Percentiles rank a stretch among this genome's conserved stretches.
These are phyloP conservation scores for Hiodon alosoides DNA, from an alignment of 2,113 vertebrate genomes.

Conservation along the genomic window DNA sequence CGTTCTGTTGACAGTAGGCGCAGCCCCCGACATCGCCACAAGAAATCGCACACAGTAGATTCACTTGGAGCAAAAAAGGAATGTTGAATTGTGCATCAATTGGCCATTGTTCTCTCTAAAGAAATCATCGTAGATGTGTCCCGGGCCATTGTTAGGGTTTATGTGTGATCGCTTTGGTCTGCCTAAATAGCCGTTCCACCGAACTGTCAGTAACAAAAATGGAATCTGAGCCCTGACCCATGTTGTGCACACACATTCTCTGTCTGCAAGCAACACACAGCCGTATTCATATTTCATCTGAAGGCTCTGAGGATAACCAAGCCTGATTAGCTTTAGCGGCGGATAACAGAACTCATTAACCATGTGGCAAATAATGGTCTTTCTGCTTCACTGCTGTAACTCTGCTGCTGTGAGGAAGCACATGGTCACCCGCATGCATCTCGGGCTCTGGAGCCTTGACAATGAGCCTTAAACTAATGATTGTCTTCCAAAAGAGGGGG, in stretches of 20 bases:
- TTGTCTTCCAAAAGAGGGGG: neutral
- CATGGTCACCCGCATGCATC: neutral
- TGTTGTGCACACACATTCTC: too few relatives aligned
- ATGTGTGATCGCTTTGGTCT: neutral
- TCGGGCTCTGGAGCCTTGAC: neutral
- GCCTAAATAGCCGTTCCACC: neutral
- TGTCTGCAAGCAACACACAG: neutral
- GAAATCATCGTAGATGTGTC: conserved; percentile 7
- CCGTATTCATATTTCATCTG: conserved; percentile 10
- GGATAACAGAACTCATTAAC: conserved; percentile 34
- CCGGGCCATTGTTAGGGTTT: neutral
- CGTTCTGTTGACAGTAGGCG: neutral
- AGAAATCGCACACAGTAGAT: neutral
- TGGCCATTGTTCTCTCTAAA: neutral
- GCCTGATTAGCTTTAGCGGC: conserved; percentile 33
- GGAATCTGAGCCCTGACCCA: neutral
- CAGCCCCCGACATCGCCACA: neutral
- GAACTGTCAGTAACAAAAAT: neutral
- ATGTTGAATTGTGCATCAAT: neutral
- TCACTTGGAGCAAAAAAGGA: neutral
- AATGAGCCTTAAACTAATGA: conserved; percentile 1
- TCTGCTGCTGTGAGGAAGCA: too few relatives aligned
- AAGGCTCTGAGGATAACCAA: conserved; percentile 14
- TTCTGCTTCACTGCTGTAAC: neutral
- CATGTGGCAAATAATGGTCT: neutral